A percentile compares a stretch with the other conserved stretches of the same genome.
Conservation (phyloP, 2,797 vertebrate species). For the Onychomys torridus region DNA sequence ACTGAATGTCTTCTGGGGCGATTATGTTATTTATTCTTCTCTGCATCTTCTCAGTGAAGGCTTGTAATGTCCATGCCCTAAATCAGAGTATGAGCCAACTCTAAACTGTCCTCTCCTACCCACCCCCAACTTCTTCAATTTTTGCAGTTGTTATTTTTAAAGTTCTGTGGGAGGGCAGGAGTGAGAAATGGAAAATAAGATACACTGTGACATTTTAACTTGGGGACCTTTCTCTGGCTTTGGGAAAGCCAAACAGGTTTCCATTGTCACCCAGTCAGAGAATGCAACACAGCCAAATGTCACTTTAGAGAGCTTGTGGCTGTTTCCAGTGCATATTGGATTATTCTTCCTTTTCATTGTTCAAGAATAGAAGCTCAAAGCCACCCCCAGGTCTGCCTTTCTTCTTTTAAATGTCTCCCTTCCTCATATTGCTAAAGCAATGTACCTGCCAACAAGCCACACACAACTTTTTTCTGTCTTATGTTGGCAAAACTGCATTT, state of each 20-base stretch:
- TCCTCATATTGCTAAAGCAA: slow-evolving; percentile 46
- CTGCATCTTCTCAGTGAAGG: background rate
- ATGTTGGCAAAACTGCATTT: slow-evolving; percentile 15
- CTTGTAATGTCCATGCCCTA: background rate
- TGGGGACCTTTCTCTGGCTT: slow-evolving; percentile 86
- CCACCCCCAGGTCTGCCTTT: slow-evolving; percentile 63
- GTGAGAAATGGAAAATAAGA: slow-evolving; percentile 88
- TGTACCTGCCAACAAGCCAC: background rate
- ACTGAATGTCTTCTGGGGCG: background rate
- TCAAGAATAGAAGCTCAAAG: slow-evolving; percentile 73
- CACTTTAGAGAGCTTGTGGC: slow-evolving; percentile 74
- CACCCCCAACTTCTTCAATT: slow-evolving; percentile 62
- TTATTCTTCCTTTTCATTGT: slow-evolving; percentile 82
- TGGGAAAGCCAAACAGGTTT: slow-evolving; percentile 82
- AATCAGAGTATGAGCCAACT: slow-evolving; percentile 9
- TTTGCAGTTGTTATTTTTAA: slow-evolving; percentile 85
- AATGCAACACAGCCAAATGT: slow-evolving; percentile 86
- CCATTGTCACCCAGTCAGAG: slow-evolving; percentile 80
- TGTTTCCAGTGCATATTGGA: slow-evolving; percentile 80
- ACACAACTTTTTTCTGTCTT: slow-evolving; percentile 37
- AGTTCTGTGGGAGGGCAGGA: slow-evolving; percentile 77
- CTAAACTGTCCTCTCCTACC: slow-evolving; percentile 37
- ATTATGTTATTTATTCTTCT: background rate
- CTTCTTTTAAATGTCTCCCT: slow-evolving; percentile 61
- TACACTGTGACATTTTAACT: slow-evolving; percentile 88